Conservation (phyloP, 2,797 vertebrate species). For the Psittacula echo region DNA sequence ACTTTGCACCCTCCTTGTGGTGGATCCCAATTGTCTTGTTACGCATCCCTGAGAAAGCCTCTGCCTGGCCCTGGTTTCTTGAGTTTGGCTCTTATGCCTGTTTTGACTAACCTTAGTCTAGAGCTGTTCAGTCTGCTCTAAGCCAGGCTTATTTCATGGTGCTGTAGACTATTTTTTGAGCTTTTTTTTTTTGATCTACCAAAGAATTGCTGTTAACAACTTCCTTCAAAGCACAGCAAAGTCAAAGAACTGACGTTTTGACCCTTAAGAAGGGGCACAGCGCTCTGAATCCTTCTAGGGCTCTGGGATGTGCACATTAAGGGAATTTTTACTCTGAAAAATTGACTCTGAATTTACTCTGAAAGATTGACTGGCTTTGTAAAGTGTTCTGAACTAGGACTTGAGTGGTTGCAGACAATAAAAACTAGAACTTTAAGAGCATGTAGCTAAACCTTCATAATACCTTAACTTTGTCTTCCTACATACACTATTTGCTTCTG, state of each 20-base stretch:
- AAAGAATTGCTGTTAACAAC: neutral
- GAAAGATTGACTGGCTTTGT: neutral
- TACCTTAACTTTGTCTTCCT: neutral
- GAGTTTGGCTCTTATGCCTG: neutral
- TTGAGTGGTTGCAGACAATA: neutral
- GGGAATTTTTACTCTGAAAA: neutral
- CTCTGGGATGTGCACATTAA: neutral
- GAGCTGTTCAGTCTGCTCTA: neutral
- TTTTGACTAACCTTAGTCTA: neutral
- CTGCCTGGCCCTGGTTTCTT: neutral
- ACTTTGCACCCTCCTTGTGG: neutral
- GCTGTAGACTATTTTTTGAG: neutral
- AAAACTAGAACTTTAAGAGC: neutral
- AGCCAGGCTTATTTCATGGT: neutral
- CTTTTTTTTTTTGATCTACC: neutral
- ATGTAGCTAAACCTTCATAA: slow-evolving; percentile 8
- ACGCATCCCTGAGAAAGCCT: rapidly evolving
- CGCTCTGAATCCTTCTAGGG: neutral
- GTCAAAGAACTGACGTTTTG: slow-evolving; percentile 1
- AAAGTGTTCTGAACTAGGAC: neutral
- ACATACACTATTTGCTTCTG: neutral
- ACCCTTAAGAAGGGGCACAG: neutral
- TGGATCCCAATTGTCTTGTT: neutral
- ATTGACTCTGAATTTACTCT: no score
- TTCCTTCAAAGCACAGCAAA: neutral